A percentile compares a stretch with the other conserved stretches of the same genome.
Conservation (phyloP, 2,888 invertebrate genomes). For the Sinodicranocentrus sp. region DNA sequence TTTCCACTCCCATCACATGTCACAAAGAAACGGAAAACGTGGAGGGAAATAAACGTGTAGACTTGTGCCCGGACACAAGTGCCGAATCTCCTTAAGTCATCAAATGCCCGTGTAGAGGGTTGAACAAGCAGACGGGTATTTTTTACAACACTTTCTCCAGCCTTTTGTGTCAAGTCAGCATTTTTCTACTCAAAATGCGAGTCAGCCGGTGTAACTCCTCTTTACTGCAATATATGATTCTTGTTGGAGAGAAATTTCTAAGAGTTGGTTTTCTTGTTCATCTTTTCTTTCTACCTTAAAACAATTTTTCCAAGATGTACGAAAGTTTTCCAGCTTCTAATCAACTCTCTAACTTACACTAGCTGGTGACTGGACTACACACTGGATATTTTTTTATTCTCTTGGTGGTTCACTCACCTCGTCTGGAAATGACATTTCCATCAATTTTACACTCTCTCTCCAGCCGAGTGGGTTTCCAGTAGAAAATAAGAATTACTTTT, state of each 20-base stretch:
- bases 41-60: neutral
- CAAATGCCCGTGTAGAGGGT: neutral
- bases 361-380: too few relatives aligned
- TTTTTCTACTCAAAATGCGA: too few relatives aligned
- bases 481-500: too few relatives aligned
- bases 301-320: too few relatives aligned
- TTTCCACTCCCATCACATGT: slow-evolving; percentile 12
- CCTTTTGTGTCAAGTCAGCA: slow-evolving; percentile 31
- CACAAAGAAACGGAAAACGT: neutral
- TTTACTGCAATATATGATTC: too few relatives aligned
- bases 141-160: neutral
- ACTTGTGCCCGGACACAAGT: neutral
- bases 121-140: slow-evolving; percentile 7
- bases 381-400: neutral
- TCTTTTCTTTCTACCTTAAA: too few relatives aligned
- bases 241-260: too few relatives aligned
- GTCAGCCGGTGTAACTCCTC: too few relatives aligned
- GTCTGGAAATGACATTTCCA: slow-evolving; percentile 50
- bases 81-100: neutral
- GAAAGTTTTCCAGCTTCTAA: too few relatives aligned
- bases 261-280: too few relatives aligned
- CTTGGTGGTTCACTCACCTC: neutral
- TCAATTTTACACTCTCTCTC: slow-evolving; percentile 17
- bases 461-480: too few relatives aligned
- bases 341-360: too few relatives aligned